Evolutionary conservation across 1,140 invertebrate genomes (phyloP).

Genomic region (Anoplolepis gracilipes): DNA sequence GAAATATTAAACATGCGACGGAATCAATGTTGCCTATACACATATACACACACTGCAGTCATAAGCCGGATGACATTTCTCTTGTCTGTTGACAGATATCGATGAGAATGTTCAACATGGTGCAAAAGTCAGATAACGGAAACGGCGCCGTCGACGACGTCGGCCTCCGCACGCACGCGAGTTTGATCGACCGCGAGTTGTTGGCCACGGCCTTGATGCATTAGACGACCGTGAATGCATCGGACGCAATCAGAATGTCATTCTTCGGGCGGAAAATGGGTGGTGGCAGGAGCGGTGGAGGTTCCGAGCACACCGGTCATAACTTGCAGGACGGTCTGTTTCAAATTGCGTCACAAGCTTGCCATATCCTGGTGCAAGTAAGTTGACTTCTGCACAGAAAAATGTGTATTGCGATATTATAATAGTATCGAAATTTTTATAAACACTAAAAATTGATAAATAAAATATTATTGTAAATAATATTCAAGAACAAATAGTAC

Average conservation of each 20-base stretch:
- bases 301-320: slow-evolving; percentile 78
- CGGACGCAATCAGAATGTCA: slow-evolving; percentile 74
- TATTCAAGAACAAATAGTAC: background rate
- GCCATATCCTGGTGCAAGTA: slow-evolving; percentile 89
- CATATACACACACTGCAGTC: background rate
- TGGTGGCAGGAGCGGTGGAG: slow-evolving; percentile 50
- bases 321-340: slow-evolving; percentile 90
- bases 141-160: slow-evolving; percentile 15
- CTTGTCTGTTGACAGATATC: slow-evolving; percentile 43
- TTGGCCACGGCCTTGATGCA: slow-evolving; percentile 22
- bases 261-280: slow-evolving; percentile 80
- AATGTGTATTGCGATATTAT: slow-evolving; percentile 39
- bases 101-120: slow-evolving; percentile 47
- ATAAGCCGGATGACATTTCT: slow-evolving; percentile 49
- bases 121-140: slow-evolving; percentile 49
- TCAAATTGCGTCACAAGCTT: slow-evolving; percentile 91
- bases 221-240: slow-evolving; percentile 26
- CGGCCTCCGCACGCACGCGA: slow-evolving; percentile 31
- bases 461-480: background rate
- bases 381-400: slow-evolving; percentile 5
- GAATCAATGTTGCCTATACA: background rate
- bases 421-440: background rate
- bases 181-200: slow-evolving; percentile 29
- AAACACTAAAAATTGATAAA: too few relatives aligned
- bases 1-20: slow-evolving; percentile 50